These are phyloP conservation scores for Phymastichus coffea DNA, from an alignment of 1,140 invertebrate species.

Conservation along the genomic window DNA sequence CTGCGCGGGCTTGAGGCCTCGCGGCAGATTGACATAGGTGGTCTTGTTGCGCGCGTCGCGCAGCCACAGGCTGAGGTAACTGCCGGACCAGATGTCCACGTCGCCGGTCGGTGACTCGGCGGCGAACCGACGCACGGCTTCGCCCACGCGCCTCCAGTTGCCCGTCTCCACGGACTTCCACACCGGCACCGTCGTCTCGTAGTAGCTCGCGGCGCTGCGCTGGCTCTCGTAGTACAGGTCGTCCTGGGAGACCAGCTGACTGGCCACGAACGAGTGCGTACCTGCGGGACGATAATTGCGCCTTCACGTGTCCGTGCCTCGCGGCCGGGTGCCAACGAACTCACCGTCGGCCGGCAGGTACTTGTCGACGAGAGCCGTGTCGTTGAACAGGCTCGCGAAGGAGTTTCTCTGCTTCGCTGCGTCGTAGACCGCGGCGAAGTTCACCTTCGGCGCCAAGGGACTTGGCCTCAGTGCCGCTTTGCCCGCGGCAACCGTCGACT, in stretches of 20 bases:
- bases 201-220: neutral
- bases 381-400: neutral
- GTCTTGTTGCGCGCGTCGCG: neutral
- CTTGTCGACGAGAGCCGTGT: neutral
- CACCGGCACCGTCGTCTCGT: neutral
- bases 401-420: neutral
- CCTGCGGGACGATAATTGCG: too few species aligned
- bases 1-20: neutral
- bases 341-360: neutral
- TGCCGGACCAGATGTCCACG: neutral
- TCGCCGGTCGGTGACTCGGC: neutral
- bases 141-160: neutral
- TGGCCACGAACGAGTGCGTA: neutral
- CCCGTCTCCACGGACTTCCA: neutral
- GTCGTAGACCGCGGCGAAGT: neutral
- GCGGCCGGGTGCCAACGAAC: too few species aligned
- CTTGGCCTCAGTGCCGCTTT: too few species aligned
- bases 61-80: neutral
- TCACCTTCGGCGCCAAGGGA: neutral
- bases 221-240: neutral
- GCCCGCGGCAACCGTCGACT: neutral
- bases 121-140: neutral
- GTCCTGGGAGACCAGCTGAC: neutral
- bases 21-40: neutral
- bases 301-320: too few species aligned